phyloP scores from a whole-genome alignment of 1,140 invertebrate genomes.

The Augochlora pura region DNA sequence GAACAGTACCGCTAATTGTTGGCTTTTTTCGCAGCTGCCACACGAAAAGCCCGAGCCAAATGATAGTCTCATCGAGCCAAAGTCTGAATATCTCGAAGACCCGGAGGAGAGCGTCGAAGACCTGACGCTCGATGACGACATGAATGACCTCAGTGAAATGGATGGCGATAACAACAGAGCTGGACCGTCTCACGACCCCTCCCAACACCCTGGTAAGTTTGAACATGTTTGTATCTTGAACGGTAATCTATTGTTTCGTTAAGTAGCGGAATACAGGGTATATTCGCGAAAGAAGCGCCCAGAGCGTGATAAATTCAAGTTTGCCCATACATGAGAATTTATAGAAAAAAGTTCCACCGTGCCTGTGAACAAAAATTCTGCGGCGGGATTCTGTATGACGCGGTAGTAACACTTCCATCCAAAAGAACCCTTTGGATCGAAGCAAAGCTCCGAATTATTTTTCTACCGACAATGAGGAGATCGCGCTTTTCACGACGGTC shows the following conservation, averaged over 20 bases:
- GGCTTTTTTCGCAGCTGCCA: constrained; percentile 67
- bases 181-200: constrained; percentile 78
- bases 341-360: too few relatives aligned
- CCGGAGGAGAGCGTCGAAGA: constrained; percentile 90
- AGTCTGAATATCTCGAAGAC: constrained; percentile 88
- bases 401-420: constrained; percentile 55
- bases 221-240: constrained; percentile 9
- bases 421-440: constrained; percentile 56
- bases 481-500: not conserved
- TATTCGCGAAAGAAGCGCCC: constrained; percentile 14
- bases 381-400: not conserved
- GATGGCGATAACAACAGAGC: constrained; percentile 81
- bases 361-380: constrained; percentile 22
- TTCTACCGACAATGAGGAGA: not conserved
- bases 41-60: constrained; percentile 78
- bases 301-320: not conserved
- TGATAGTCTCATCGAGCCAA: constrained; percentile 85
- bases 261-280: constrained; percentile 57
- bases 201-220: constrained; percentile 80
- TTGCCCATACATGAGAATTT: not conserved
- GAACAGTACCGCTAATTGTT: not conserved
- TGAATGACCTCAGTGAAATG: constrained; percentile 83
- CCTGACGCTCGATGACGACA: constrained; percentile 89
- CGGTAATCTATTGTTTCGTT: constrained; percentile 33
- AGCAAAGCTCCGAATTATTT: constrained; percentile 41